Percentiles rank a stretch among this genome's conserved stretches.
Conservation (phyloP, 2,113 vertebrate genomes). For the Addax nasomaculatus region DNA sequence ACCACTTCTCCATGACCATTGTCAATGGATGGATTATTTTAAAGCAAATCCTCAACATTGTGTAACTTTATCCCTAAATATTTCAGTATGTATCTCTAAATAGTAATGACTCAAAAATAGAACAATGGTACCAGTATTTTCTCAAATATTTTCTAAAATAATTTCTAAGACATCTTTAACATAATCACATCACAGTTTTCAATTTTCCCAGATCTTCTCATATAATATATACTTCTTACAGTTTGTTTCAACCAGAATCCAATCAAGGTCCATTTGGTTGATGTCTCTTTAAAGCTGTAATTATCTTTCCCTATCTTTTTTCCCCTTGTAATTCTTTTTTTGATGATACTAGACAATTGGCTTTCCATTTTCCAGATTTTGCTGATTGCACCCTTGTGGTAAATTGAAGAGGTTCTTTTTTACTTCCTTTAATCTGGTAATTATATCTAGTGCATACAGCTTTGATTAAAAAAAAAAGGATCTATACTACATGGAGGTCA, state of each 20-base stretch:
- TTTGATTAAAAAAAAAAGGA: neutral
- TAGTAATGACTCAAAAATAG: neutral
- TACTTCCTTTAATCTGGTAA: neutral
- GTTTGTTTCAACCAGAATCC: neutral
- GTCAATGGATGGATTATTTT: neutral
- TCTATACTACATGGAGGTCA: neutral
- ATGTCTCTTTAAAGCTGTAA: neutral
- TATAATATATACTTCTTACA: neutral
- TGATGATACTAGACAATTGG: neutral
- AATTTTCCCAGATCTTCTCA: neutral
- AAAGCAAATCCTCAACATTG: neutral
- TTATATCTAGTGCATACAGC: neutral
- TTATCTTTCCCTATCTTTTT: neutral
- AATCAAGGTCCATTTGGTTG: neutral
- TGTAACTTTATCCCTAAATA: neutral
- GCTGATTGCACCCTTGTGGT: fast-evolving
- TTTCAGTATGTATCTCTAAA: neutral
- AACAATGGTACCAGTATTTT: neutral
- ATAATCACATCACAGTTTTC: neutral
- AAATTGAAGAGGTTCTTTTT: neutral
- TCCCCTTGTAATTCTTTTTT: neutral
- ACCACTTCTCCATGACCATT: neutral
- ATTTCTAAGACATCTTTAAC: neutral
- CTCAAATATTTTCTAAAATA: neutral
- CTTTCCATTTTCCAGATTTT: neutral